Evolutionary conservation across 2,888 invertebrate species (phyloP), one percentile per base, ranked within the genome.

Genomic region (Trimorus sp.): DNA sequence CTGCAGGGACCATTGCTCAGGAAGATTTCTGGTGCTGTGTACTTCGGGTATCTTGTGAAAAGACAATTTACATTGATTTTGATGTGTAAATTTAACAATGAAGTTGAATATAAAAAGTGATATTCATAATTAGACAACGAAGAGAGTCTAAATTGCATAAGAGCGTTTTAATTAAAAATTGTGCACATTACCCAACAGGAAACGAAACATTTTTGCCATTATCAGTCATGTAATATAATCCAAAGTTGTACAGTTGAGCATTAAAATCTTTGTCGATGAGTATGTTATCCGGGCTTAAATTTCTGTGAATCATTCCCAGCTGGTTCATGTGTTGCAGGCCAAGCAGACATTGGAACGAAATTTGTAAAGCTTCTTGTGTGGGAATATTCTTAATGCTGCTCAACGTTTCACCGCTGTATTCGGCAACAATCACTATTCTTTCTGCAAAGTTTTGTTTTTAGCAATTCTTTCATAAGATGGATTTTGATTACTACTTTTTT

Each of bases 151-250:
- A 26, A 26, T 26, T 26, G 26, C 26, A 4, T 4, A 26, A 45
- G 1, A 45, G 11, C 2, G 8, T 9, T 51, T 3, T 51, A 51
- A 51, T 51, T 14, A 51, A n/a, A 51, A 51, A 66, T 4, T 26
- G 26, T 26, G 49, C 59, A 83, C n/a, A 69, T 92, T 92, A 96
- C 95, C 97, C 95, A 85, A 97, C 94, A 79, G 98, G 98, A 94
- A 99, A 98, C 12, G 96, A 94, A 1, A 99, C 97, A 90, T 97
- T 95, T 88, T 94, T 94, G 12, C 98, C 98, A 89, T 94, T 93
- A 86, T 95, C 96, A 14, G 98, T 98, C 96, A 98, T 97, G 87
- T 96, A 95, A 92, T 96, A 97, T 85, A 98, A 92, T n/a, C 98
- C 99, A 93, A 97, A 98, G 92, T 98, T 97, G 87, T 97, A 97